Conservation (phyloP, 1,140 invertebrate genomes). For the Caenorhabditis remanei region DNA sequence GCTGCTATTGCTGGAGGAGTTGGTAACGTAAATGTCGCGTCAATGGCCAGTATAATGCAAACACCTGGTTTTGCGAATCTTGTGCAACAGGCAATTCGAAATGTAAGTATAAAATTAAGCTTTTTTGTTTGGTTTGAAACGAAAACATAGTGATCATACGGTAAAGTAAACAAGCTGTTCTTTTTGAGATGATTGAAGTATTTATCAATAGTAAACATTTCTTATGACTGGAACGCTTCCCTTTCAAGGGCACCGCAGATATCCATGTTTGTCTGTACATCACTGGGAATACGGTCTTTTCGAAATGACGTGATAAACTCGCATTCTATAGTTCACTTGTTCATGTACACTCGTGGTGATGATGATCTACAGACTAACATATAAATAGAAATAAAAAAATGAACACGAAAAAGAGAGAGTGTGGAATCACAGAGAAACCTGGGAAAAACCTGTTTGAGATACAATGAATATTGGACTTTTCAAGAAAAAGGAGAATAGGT, state of each 20-base stretch:
- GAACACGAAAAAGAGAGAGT: not conserved
- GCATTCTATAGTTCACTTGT: not conserved
- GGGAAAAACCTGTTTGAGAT: constrained; percentile 10
- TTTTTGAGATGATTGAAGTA: too few species aligned
- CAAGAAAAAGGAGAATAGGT: not conserved
- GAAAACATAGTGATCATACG: too few species aligned
- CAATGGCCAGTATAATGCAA: constrained; percentile 29
- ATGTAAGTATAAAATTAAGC: not conserved
- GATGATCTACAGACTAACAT: constrained; percentile 40
- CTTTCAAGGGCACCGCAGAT: too few species aligned
- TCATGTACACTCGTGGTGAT: not conserved
- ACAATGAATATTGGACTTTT: constrained; percentile 29
- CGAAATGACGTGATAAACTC: not conserved
- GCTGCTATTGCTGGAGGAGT: not conserved
- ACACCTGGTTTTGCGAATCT: constrained; percentile 16
- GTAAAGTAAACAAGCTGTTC: too few species aligned
- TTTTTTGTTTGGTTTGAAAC: not conserved
- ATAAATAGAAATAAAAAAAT: constrained; percentile 26
- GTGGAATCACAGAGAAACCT: not conserved
- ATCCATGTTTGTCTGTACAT: not conserved
- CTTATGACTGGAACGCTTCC: too few species aligned
- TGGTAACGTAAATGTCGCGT: not conserved
- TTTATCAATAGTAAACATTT: too few species aligned
- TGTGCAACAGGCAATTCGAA: constrained; percentile 4
- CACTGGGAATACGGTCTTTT: not conserved